Evolutionary conservation across 1,140 invertebrate species (phyloP), one percentile per base, ranked within the genome.

Genomic region (Drosophila pseudoobscura): DNA sequence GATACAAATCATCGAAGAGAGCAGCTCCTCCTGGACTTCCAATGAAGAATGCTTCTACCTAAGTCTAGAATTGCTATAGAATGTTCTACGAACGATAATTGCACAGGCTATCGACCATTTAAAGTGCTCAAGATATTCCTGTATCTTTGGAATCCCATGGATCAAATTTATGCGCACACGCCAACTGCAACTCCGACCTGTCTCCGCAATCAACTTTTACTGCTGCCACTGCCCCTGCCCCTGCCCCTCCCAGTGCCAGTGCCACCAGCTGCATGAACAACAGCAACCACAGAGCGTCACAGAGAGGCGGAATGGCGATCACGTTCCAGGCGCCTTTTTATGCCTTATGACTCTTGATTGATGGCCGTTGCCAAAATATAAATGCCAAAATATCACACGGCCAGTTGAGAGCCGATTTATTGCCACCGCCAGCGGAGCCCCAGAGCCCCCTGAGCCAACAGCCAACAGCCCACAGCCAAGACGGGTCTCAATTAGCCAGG

Each of bases 331-430:
- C 71, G 74, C 71, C 60, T 74, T 61, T 62, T 64, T 59, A 75
- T 52, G 65, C 46, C 65, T 75, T 58, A 77, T 62, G 73, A 58
- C 68, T 68, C 55, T 26, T 83, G 80, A 85, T 85, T 68, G 72
- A 84, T 84, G 49, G 66, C 43, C 49, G 56, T 63, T 39, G 51
- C 59, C 60, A 35, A 47, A 61, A 66, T 53, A 80, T 80, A 80
- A 84, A 84, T 80, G 80, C 69, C 80, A 85, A 77, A 84, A 85
- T 80, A 80, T 75, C 60, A 75, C 49, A 75, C 71, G 70, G 35
- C 53, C 71, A 53, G 61, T 75, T 65, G 74, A 65, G 64, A 75
- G 70, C 50, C 60, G 55, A 75, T 75, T 75, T 75, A 75, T 75
- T 66, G 59, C 54, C 61, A 43, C 61, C 71, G 62, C 72, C 53